These are phyloP conservation scores for Polypterus bichir DNA, from an alignment of 2,113 vertebrate genomes.

Conservation along the genomic window DNA sequence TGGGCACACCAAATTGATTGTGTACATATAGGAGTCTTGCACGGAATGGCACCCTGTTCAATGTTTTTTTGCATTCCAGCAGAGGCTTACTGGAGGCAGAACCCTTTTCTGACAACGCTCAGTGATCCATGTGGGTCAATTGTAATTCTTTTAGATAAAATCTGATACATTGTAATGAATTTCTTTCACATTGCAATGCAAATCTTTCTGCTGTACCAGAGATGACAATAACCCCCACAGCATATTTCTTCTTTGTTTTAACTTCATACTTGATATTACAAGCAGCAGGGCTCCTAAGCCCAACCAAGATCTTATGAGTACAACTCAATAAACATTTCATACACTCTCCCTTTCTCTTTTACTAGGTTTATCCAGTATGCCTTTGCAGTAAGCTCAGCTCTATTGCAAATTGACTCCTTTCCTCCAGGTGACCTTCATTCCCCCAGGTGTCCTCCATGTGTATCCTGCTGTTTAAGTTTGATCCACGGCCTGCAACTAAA, in stretches of 20 bases:
- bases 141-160: neutral
- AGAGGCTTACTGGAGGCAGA: neutral
- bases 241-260: slow-evolving; percentile 2
- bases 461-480: slow-evolving; percentile 95
- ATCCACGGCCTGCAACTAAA: slow-evolving; percentile 84
- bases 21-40: too few species aligned
- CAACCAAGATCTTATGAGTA: neutral
- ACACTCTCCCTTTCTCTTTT: slow-evolving; percentile 23
- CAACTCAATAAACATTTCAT: slow-evolving; percentile 5
- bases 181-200: neutral
- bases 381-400: slow-evolving; percentile 27
- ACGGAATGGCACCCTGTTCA: too few species aligned
- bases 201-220: neutral
- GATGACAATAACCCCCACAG: neutral
- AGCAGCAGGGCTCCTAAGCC: slow-evolving; percentile 9
- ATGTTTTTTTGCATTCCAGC: neutral
- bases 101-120: neutral
- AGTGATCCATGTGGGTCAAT: neutral
- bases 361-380: slow-evolving; percentile 44
- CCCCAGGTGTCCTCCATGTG: slow-evolving; percentile 65
- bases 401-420: slow-evolving; percentile 18
- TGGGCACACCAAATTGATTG: too few species aligned
- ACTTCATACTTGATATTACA: slow-evolving; percentile 2
- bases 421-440: slow-evolving; percentile 23
- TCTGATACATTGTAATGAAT: neutral